phyloP scores from a whole-genome alignment of 2,797 vertebrate species.

The Tapirus indicus region DNA sequence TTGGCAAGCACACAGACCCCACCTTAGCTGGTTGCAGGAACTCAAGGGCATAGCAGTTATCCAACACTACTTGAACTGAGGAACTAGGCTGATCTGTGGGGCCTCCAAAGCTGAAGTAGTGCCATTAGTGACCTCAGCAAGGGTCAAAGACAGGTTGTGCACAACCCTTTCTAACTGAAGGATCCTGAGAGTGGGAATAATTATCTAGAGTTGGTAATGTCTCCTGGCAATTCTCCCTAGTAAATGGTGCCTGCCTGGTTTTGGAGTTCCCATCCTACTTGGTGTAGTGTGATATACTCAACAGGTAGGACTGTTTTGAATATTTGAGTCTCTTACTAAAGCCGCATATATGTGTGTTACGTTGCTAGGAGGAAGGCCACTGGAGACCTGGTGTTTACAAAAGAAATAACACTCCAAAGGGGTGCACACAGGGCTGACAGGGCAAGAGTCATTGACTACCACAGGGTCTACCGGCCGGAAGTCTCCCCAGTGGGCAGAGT shows the following conservation, averaged over 20 bases:
- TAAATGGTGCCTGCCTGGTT: not conserved
- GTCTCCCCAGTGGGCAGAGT: not conserved
- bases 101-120: not conserved
- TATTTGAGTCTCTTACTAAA: not conserved
- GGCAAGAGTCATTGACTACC: not conserved
- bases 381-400: not conserved
- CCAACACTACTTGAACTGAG: not conserved
- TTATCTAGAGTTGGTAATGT: not conserved
- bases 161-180: not conserved
- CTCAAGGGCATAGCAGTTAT: not conserved
- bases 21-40: not conserved
- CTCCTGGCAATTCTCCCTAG: not conserved
- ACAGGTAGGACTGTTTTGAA: not conserved
- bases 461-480: not conserved
- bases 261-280: not conserved
- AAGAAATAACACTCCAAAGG: not conserved
- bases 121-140: not conserved
- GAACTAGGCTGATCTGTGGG: not conserved
- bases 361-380: not conserved
- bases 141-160: not conserved
- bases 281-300: not conserved
- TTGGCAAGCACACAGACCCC: not conserved
- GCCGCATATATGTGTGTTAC: too few relatives aligned
- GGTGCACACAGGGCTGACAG: not conserved
- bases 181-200: not conserved